phyloP scores from a whole-genome alignment of 2,888 invertebrate genomes.

The Parelbella ahira region DNA sequence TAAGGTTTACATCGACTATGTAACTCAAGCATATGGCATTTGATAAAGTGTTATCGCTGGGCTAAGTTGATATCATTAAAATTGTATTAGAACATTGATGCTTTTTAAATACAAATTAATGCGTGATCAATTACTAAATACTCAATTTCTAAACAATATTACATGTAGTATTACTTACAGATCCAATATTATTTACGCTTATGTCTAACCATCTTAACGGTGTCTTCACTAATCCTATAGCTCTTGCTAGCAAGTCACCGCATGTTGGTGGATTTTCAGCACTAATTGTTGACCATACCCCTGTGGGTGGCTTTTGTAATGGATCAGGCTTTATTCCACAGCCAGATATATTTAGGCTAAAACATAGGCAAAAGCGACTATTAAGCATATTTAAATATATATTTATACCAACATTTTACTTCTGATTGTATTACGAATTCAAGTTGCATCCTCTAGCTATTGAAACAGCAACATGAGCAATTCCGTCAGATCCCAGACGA shows the following conservation, averaged over 20 bases:
- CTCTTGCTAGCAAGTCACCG: conserved; percentile 70
- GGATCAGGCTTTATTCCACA: conserved; percentile 68
- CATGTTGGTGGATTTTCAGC: conserved; percentile 71
- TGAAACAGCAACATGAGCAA: conserved; percentile 67
- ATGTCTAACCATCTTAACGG: conserved; percentile 68
- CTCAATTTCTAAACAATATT: too few species aligned
- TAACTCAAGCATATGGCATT: conserved; percentile 73
- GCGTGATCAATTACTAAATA: too few species aligned
- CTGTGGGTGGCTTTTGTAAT: conserved; percentile 59
- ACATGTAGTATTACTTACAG: conserved; percentile 43
- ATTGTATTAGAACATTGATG: too few species aligned
- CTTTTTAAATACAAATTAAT: too few species aligned
- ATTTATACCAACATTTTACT: too few species aligned
- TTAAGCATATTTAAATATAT: too few species aligned
- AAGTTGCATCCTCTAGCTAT: conserved; percentile 73
- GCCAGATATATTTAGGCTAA: conserved; percentile 71
- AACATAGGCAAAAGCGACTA: too few species aligned
- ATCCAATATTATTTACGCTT: conserved; percentile 73
- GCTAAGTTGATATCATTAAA: too few species aligned
- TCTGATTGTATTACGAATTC: conserved; percentile 53
- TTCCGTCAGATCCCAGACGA: conserved; percentile 66
- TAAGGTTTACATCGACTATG: conserved; percentile 66
- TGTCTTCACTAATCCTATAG: conserved; percentile 72
- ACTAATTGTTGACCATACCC: conserved; percentile 73
- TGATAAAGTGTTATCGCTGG: conserved; percentile 58